phyloP scores from a whole-genome alignment of 2,797 vertebrate genomes.

The Semotilus atromaculatus region DNA sequence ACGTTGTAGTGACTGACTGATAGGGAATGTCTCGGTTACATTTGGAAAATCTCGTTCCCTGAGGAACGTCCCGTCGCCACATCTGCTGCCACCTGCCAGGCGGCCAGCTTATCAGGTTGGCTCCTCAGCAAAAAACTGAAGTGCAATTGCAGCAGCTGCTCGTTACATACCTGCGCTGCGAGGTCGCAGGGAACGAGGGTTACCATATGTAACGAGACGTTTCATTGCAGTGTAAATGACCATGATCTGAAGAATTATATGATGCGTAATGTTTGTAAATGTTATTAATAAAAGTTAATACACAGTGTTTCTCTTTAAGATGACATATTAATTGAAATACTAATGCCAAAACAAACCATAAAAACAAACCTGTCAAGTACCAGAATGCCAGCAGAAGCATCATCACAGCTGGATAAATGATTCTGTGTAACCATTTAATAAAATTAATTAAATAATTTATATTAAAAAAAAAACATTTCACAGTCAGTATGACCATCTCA shows the following conservation, averaged over 20 bases:
- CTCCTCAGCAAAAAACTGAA: too few relatives aligned
- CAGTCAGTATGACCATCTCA: not conserved
- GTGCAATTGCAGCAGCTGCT: too few relatives aligned
- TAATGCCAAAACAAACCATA: not conserved
- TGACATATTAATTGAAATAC: not conserved
- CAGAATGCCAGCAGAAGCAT: not conserved
- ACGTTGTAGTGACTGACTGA: too few relatives aligned
- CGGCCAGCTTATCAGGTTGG: too few relatives aligned
- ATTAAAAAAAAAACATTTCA: not conserved
- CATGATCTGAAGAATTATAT: not conserved
- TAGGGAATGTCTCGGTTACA: too few relatives aligned
- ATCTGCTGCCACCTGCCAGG: too few relatives aligned
- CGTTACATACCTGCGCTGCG: too few relatives aligned
- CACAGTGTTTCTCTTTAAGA: not conserved
- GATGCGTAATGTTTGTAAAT: not conserved
- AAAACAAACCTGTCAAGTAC: not conserved
- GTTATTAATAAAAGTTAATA: not conserved
- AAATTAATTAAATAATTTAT: too few relatives aligned
- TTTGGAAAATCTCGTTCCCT: too few relatives aligned
- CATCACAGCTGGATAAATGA: conserved; percentile 7
- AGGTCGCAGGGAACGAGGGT: too few relatives aligned
- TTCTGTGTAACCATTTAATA: not conserved
- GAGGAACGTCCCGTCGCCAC: too few relatives aligned
- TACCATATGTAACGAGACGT: too few relatives aligned
- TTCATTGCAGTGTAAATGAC: not conserved